Conservation (phyloP, 23 tunicate species). For the Trididemnum clinides region DNA sequence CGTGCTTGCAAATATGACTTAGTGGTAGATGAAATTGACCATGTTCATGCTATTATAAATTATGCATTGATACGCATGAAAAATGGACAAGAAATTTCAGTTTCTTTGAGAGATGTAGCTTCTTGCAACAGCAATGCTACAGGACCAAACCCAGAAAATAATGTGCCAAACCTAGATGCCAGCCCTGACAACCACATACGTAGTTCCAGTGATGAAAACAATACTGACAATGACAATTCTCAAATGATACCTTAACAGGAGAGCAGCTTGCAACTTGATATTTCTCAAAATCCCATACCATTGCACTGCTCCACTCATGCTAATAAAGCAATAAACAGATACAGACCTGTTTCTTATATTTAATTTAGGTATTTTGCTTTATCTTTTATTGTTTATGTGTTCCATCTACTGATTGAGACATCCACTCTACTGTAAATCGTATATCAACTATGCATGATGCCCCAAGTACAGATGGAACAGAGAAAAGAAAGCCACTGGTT, state of each 20-base stretch:
- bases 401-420: too few relatives aligned
- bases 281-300: background rate
- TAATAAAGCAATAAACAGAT: background rate
- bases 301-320: background rate
- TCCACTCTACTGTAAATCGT: too few relatives aligned
- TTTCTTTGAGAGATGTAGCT: background rate
- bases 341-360: background rate
- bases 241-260: background rate
- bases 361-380: background rate
- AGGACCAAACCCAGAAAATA: background rate
- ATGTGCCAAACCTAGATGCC: background rate
- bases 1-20: background rate
- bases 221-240: background rate
- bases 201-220: background rate
- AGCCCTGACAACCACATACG: background rate
- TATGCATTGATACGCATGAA: background rate
- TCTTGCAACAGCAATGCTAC: background rate
- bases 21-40: background rate
- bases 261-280: background rate
- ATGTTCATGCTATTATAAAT: background rate
- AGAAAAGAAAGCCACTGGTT: too few relatives aligned
- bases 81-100: background rate
- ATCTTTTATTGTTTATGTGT: too few relatives aligned
- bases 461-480: too few relatives aligned
- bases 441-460: too few relatives aligned